phyloP scores from a whole-genome alignment of 2,797 vertebrate genomes.

The Echeneis naucrates region DNA sequence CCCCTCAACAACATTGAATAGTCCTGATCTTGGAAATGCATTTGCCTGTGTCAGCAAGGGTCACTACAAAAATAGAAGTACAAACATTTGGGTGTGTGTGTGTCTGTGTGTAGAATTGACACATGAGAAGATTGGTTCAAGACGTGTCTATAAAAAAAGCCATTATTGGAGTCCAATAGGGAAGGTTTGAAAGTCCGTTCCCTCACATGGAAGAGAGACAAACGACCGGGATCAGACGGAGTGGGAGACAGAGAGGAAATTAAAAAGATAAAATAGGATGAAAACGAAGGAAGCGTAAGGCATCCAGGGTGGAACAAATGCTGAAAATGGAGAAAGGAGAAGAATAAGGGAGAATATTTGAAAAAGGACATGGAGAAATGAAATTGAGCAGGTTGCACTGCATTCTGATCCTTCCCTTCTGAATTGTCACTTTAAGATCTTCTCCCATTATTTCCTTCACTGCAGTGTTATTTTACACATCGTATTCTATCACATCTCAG shows the following conservation, averaged over 20 bases:
- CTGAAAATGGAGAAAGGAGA: neutral
- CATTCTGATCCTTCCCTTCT: neutral
- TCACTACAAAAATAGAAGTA: neutral
- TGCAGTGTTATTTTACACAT: neutral
- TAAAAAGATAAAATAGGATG: constrained; percentile 59
- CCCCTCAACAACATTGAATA: too few species aligned
- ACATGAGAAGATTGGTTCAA: constrained; percentile 1
- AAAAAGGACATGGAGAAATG: neutral
- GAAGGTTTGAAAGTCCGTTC: constrained; percentile 42
- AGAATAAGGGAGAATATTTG: neutral
- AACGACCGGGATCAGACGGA: constrained; percentile 35
- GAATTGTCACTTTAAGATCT: neutral
- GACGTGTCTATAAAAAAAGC: constrained; percentile 13
- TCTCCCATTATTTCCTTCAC: neutral
- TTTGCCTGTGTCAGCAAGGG: neutral
- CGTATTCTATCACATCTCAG: neutral
- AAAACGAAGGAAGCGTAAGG: constrained; percentile 24
- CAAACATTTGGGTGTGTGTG: constrained; percentile 7
- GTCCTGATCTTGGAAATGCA: neutral
- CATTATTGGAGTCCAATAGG: constrained; percentile 16
- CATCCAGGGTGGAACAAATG: constrained; percentile 22
- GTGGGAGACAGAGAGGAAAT: constrained; percentile 67
- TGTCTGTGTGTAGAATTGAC: neutral
- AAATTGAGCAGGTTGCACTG: neutral
- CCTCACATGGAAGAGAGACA: constrained; percentile 32